Percentiles rank a stretch among this genome's conserved stretches.
phyloP scores from a whole-genome alignment of 2,888 invertebrate genomes.

The Stramonita haemastoma region DNA sequence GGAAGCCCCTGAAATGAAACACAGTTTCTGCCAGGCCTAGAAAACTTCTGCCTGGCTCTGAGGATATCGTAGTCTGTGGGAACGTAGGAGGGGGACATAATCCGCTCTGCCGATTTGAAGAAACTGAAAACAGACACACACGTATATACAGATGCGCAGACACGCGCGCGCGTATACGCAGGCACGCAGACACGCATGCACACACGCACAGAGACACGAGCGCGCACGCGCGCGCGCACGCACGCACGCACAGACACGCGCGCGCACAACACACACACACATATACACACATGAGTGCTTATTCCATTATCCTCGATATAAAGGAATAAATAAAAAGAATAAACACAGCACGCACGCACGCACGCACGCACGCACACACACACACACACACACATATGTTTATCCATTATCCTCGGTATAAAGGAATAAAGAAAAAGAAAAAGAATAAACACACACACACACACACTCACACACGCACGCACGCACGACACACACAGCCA shows the following conservation, averaged over 20 bases:
- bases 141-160: neutral
- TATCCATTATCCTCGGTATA: too few species aligned
- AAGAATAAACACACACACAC: constrained; percentile 1
- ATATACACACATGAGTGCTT: neutral
- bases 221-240: constrained; percentile 2
- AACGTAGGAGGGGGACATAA: constrained; percentile 42
- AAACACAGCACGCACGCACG: constrained; percentile 13
- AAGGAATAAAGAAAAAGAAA: too few species aligned
- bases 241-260: too few species aligned
- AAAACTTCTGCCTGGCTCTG: constrained; percentile 45
- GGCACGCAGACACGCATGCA: neutral
- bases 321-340: too few species aligned
- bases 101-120: constrained; percentile 46
- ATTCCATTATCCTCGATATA: too few species aligned
- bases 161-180: neutral
- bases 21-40: constrained; percentile 47
- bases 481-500: neutral
- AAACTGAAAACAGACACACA: constrained; percentile 32
- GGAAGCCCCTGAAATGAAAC: constrained; percentile 49
- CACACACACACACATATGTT: constrained; percentile 7
- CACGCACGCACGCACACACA: constrained; percentile 13
- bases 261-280: too few species aligned
- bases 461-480: neutral
- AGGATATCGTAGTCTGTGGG: constrained; percentile 47
- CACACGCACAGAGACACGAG: neutral